Base-by-base conservation (phyloP, 2,888 invertebrate species). In the Halictus ligatus region DNA sequence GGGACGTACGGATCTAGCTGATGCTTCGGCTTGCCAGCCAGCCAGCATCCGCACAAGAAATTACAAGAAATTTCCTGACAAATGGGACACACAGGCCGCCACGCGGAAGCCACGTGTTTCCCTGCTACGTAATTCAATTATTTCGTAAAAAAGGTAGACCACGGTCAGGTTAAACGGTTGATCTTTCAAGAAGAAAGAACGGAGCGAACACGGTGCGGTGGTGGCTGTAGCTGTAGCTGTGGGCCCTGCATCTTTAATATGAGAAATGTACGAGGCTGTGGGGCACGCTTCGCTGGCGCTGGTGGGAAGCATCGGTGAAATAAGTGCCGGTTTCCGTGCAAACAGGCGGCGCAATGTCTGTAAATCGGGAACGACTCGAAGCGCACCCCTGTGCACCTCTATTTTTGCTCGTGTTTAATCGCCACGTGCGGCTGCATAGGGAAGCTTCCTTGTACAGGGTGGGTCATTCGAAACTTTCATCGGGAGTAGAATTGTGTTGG, bases 371-470 rank as follows among this genome's bases (percentile, higher is more conserved):
- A 85, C 74, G 40, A 48, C 73, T 78, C 48, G 46, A 58, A 60
- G 77, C 58, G 29, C 15, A 35, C 40, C 74, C n/a, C 12, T 71
- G 35, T 78, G 84, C n/a, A n/a, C n/a, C 40, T 75, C 78, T 78
- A 87, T 78, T 89, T 86, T 80, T 80, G 48, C 35, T 2, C 71
- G 54, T 81, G 80, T 89, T 87, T 89, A 89, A 89, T 89, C 86
- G 83, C 58, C 35, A 67, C 43, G 29, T 35, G 4, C 18, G 13
- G 2, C 29, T 29, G 29, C 29, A 29, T 29, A 29, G 29, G 29
- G 35, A 35, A 3, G 10, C 54, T 8, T 21, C 3, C 54, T 21
- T 54, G n/a, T 54, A 54, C n/a, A n/a, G 54, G 54, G 10, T 54
- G n/a, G 3, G 2, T 54, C 3, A 8, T 10, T 21, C 3, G 3